These are phyloP conservation scores for Vanessa tameamea DNA, from an alignment of 1,140 invertebrate species.

Conservation along the genomic window DNA sequence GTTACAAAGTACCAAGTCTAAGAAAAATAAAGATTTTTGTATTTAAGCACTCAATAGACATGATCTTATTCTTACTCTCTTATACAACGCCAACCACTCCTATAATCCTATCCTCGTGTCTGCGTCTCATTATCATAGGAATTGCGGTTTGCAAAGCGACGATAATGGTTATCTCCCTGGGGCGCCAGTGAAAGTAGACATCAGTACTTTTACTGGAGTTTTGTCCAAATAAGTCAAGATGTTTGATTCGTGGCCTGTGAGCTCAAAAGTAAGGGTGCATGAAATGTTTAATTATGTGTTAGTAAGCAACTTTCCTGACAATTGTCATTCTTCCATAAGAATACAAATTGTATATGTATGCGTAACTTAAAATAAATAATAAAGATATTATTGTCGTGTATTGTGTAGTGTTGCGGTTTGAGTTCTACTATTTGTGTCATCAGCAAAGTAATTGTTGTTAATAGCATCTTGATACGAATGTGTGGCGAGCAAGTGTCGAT, in stretches of 20 bases:
- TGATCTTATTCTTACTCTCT: not conserved
- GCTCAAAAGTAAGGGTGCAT: not conserved
- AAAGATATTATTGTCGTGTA: not conserved
- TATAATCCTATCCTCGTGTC: constrained; percentile 13
- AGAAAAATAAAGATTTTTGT: not conserved
- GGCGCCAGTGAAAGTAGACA: constrained; percentile 55
- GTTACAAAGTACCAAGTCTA: not conserved
- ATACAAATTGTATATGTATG: not conserved
- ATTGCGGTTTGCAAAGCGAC: constrained; percentile 50
- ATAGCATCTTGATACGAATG: constrained; percentile 23
- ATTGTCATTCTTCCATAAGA: not conserved
- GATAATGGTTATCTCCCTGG: constrained; percentile 56
- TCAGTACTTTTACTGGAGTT: not conserved
- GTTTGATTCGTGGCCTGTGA: not conserved
- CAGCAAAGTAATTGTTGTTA: constrained; percentile 9
- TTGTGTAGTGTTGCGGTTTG: not conserved
- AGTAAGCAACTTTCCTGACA: not conserved
- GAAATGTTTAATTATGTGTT: not conserved
- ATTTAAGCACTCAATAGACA: not conserved
- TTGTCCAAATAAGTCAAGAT: constrained; percentile 14
- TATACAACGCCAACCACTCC: not conserved
- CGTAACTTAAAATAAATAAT: not conserved
- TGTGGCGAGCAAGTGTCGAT: constrained; percentile 26
- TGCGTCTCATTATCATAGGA: constrained; percentile 61
- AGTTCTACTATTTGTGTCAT: constrained; percentile 2